phyloP scores from a whole-genome alignment of 2,797 vertebrate genomes.

The Saxicola maurus region DNA sequence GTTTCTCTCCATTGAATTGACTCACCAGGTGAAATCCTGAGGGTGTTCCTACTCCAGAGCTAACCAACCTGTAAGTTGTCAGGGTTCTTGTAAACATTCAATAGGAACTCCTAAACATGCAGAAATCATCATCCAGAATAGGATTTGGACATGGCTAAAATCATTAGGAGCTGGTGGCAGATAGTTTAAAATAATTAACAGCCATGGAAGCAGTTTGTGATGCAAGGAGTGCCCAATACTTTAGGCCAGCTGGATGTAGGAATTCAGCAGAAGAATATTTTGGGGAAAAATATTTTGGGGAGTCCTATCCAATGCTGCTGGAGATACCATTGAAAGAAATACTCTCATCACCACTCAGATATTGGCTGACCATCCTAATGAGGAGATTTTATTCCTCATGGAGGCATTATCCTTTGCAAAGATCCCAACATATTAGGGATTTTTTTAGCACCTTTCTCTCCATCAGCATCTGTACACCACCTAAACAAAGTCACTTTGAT shows the following conservation, averaged over 20 bases:
- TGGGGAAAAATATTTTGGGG: neutral
- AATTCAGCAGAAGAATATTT: neutral
- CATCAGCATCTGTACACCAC: neutral
- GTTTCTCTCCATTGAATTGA: neutral
- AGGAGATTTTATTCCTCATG: neutral
- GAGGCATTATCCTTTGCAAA: neutral
- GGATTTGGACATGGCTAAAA: neutral
- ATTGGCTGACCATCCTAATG: neutral
- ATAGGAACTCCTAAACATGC: neutral
- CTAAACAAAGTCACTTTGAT: neutral
- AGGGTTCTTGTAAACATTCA: neutral
- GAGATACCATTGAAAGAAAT: neutral
- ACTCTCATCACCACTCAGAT: neutral
- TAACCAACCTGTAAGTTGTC: neutral
- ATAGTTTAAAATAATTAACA: neutral
- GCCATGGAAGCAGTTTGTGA: neutral
- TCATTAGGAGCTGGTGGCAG: neutral
- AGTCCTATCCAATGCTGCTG: neutral
- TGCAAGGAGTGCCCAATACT: neutral
- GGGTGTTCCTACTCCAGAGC: neutral
- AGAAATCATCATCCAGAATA: neutral
- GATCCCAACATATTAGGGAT: rapidly evolving
- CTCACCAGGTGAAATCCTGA: neutral
- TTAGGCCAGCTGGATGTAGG: rapidly evolving
- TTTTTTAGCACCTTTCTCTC: neutral